These are phyloP conservation scores for Magallana angulata DNA, from an alignment of 1,140 invertebrate species.

Conservation along the genomic window DNA sequence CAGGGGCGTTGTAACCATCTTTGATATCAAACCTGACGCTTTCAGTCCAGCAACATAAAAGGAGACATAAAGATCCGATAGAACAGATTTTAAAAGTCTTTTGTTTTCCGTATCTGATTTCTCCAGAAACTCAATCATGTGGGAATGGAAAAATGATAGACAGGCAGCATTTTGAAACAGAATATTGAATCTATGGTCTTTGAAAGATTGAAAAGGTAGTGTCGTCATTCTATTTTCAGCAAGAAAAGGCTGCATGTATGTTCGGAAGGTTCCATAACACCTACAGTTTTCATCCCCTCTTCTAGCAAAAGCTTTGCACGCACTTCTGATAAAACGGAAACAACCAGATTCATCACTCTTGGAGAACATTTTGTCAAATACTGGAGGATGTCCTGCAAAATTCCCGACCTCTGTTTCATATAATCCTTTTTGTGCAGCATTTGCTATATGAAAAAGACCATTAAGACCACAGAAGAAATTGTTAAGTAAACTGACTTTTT, in stretches of 20 bases:
- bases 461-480: no score
- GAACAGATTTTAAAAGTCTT: conserved; percentile 45
- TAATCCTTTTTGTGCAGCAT: conserved; percentile 24
- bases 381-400: conserved; percentile 7
- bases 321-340: conserved; percentile 1
- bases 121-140: conserved; percentile 19
- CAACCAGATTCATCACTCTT: background rate
- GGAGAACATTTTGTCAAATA: background rate
- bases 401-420: conserved; percentile 19
- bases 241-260: conserved; percentile 36
- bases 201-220: conserved; percentile 28
- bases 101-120: conserved; percentile 41
- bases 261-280: background rate
- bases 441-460: conserved; percentile 32
- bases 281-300: background rate
- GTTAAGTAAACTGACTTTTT: no score
- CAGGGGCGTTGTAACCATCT: conserved; percentile 55
- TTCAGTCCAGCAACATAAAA: conserved; percentile 58
- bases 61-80: conserved; percentile 42
- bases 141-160: conserved; percentile 32
- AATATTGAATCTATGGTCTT: conserved; percentile 50
- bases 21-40: conserved; percentile 53
- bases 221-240: background rate
- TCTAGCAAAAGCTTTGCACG: conserved; percentile 14
- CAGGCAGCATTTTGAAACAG: conserved; percentile 46